A percentile compares a stretch with the other conserved stretches of the same genome.
Conservation (phyloP, 2,797 vertebrate genomes). For the Toxotes lorentzi region DNA sequence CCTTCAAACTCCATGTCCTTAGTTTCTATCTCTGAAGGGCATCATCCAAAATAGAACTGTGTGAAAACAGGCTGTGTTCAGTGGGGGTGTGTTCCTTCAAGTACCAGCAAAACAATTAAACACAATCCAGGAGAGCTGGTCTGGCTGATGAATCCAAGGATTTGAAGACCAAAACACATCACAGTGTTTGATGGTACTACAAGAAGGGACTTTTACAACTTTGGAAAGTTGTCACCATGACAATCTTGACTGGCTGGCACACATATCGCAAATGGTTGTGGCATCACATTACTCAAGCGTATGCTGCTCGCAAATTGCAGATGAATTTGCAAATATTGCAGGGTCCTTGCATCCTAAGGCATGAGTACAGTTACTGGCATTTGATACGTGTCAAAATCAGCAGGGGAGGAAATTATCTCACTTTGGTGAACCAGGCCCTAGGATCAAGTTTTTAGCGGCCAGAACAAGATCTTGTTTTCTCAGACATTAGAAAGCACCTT, state of each 20-base stretch:
- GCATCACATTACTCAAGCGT: neutral
- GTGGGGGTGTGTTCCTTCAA: neutral
- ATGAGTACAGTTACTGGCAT: no score
- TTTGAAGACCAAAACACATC: neutral
- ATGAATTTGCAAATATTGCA: neutral
- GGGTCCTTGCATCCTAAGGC: neutral
- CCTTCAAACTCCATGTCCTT: neutral
- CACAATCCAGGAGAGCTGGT: neutral
- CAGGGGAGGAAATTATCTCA: neutral
- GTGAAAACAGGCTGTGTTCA: neutral
- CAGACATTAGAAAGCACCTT: conserved; percentile 1
- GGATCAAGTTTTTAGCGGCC: neutral
- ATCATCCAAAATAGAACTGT: conserved; percentile 7
- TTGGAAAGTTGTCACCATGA: neutral
- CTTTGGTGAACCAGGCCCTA: neutral
- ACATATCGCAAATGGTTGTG: neutral
- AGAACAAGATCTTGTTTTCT: neutral
- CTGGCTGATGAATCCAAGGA: neutral
- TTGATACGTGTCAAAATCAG: neutral
- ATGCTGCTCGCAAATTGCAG: neutral
- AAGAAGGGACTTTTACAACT: conserved; percentile 6
- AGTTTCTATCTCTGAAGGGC: conserved; percentile 8
- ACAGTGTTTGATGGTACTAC: neutral
- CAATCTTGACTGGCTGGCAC: neutral
- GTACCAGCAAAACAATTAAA: neutral